A percentile compares a stretch with the other conserved stretches of the same genome.
Conservation (phyloP, 2,113 vertebrate genomes). For the Verasper variegatus region DNA sequence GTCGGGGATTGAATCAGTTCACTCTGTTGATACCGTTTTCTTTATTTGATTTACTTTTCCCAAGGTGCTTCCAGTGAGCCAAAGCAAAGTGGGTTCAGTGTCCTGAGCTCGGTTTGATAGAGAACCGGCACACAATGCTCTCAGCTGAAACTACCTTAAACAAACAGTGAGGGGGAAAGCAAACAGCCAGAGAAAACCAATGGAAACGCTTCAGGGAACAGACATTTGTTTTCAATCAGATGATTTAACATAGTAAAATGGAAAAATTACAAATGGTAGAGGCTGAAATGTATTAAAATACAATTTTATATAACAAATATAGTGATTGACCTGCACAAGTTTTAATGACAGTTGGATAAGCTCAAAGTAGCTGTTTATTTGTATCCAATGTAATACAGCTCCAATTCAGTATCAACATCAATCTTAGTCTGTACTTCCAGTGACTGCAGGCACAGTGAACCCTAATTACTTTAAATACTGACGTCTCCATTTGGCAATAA, state of each 20-base stretch:
- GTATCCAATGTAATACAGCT: constrained; percentile 11
- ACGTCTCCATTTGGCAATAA: constrained; percentile 34
- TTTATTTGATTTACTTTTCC: constrained; percentile 39
- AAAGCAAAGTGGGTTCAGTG: constrained; percentile 25
- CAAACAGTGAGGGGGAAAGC: constrained; percentile 58
- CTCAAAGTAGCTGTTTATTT: constrained; percentile 27
- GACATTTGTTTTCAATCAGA: not conserved
- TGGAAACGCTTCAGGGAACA: constrained; percentile 1
- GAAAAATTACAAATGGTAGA: not conserved
- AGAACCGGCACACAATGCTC: constrained; percentile 39
- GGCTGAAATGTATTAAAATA: not conserved
- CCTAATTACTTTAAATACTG: constrained; percentile 16
- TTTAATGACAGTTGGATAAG: not conserved
- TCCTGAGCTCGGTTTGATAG: constrained; percentile 29
- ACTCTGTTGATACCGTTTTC: constrained; percentile 29
- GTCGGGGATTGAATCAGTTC: constrained; percentile 32
- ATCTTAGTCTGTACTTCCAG: not conserved
- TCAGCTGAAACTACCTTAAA: constrained; percentile 64
- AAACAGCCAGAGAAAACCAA: constrained; percentile 56
- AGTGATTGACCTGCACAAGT: not conserved
- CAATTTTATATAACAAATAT: not conserved
- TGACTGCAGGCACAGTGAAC: constrained; percentile 4
- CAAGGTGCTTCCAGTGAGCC: constrained; percentile 20
- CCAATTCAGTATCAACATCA: constrained; percentile 10
- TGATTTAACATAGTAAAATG: constrained; percentile 7